Conservation (phyloP, 2,797 vertebrate genomes). For the Chaunax sp. region DNA sequence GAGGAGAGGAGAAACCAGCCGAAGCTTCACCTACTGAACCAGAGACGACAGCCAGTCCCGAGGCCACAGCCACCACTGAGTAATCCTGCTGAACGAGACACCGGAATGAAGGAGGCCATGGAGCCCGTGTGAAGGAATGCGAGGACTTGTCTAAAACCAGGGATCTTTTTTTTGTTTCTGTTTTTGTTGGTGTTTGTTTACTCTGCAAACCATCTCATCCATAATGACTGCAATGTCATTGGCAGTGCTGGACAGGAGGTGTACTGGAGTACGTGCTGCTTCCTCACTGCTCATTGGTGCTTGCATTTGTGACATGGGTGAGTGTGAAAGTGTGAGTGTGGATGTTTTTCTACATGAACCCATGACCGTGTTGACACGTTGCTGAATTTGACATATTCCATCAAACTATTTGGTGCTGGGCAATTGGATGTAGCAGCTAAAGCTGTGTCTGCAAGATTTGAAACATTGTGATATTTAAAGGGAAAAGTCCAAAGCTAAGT, state of each 20-base stretch:
- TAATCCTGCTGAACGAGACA: conserved; percentile 77
- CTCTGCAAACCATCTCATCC: conserved; percentile 82
- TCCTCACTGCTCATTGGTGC: conserved; percentile 78
- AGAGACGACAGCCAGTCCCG: conserved; percentile 88
- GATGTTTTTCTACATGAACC: conserved; percentile 69
- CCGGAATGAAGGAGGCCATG: conserved; percentile 79
- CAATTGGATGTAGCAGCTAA: conserved; percentile 86
- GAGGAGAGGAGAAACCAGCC: conserved; percentile 80
- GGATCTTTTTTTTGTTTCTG: conserved; percentile 91
- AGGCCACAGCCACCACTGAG: conserved; percentile 82
- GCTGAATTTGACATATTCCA: conserved; percentile 82
- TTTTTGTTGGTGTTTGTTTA: conserved; percentile 86
- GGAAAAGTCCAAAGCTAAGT: conserved; percentile 87
- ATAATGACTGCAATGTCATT: conserved; percentile 78
- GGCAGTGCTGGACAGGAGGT: conserved; percentile 77
- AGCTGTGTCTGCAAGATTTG: conserved; percentile 87
- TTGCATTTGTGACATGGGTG: conserved; percentile 81
- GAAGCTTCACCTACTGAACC: conserved; percentile 86
- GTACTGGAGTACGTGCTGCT: conserved; percentile 71
- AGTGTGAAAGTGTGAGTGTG: conserved; percentile 70
- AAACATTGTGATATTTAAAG: conserved; percentile 89
- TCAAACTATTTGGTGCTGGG: conserved; percentile 86
- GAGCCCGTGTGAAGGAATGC: conserved; percentile 94
- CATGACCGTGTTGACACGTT: conserved; percentile 76
- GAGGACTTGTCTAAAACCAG: conserved; percentile 98